Evolutionary conservation across 2,888 invertebrate species (phyloP).

Genomic region (Eristalinus sepulchralis): DNA sequence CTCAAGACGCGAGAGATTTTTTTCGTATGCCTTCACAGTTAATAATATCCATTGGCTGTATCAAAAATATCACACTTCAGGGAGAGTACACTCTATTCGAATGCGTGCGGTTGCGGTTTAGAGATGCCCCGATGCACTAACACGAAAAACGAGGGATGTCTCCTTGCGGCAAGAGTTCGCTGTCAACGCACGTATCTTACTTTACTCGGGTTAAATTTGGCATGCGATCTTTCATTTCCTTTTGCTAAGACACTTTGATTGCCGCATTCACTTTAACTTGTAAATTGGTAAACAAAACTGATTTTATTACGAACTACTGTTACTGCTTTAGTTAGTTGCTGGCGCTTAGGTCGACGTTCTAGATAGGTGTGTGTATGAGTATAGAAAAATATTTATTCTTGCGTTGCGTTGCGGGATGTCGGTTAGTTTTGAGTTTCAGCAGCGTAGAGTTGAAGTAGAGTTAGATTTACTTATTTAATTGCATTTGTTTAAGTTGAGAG

Average conservation of each 20-base stretch:
- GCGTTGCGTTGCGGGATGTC: background rate
- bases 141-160: background rate
- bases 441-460: constrained; percentile 49
- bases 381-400: constrained; percentile 43
- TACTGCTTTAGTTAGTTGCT: constrained; percentile 29
- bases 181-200: too few relatives aligned
- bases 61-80: constrained; percentile 68
- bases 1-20: background rate
- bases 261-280: constrained; percentile 65
- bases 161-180: background rate
- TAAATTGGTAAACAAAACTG: constrained; percentile 5
- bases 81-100: constrained; percentile 20
- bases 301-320: constrained; percentile 29
- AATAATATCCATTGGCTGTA: constrained; percentile 67
- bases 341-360: constrained; percentile 16
- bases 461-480: constrained; percentile 16
- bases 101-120: constrained; percentile 15
- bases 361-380: constrained; percentile 21
- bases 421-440: background rate
- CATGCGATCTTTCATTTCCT: constrained; percentile 55
- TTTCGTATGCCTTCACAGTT: constrained; percentile 21
- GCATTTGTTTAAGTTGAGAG: background rate
- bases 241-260: constrained; percentile 67
- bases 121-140: too few relatives aligned
- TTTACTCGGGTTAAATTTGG: constrained; percentile 14